Evolutionary conservation across 2,888 invertebrate species (phyloP).

Genomic region (Panopea generosa): DNA sequence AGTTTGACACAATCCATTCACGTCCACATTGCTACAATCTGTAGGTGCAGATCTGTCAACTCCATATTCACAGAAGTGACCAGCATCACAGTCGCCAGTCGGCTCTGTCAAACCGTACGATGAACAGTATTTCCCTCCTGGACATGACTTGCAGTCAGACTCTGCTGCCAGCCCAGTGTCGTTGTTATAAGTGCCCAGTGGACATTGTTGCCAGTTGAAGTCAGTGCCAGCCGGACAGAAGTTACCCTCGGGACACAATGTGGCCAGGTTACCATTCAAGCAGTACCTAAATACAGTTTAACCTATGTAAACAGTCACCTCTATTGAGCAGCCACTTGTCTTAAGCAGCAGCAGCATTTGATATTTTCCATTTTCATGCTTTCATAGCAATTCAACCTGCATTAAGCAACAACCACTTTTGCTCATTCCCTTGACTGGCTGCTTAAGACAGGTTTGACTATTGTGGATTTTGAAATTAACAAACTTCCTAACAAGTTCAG

Average conservation of each 20-base stretch:
- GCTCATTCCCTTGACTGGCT: too few species aligned
- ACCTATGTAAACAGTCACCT: too few species aligned
- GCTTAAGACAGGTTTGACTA: not conserved
- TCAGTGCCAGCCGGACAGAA: slow-evolving; percentile 82
- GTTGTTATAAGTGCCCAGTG: slow-evolving; percentile 82
- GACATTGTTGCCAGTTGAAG: slow-evolving; percentile 79
- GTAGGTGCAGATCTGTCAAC: slow-evolving; percentile 76
- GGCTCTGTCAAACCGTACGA: slow-evolving; percentile 62
- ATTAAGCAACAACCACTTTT: too few species aligned
- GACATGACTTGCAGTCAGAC: slow-evolving; percentile 79
- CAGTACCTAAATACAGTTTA: slow-evolving; percentile 81
- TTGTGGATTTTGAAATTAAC: too few species aligned
- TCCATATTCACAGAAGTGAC: slow-evolving; percentile 83
- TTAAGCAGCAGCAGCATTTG: too few species aligned
- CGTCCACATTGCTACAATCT: slow-evolving; percentile 52
- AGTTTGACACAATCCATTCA: slow-evolving; percentile 45
- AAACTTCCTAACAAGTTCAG: too few species aligned
- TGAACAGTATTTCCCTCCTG: slow-evolving; percentile 82
- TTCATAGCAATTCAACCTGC: too few species aligned
- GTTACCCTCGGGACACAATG: slow-evolving; percentile 79
- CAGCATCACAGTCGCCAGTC: slow-evolving; percentile 76
- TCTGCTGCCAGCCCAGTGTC: slow-evolving; percentile 74
- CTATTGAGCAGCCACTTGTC: too few species aligned
- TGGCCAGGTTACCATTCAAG: slow-evolving; percentile 73
- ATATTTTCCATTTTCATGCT: too few species aligned